Base-by-base conservation (phyloP, 2,888 invertebrate species). In the Cactoblastis cactorum region DNA sequence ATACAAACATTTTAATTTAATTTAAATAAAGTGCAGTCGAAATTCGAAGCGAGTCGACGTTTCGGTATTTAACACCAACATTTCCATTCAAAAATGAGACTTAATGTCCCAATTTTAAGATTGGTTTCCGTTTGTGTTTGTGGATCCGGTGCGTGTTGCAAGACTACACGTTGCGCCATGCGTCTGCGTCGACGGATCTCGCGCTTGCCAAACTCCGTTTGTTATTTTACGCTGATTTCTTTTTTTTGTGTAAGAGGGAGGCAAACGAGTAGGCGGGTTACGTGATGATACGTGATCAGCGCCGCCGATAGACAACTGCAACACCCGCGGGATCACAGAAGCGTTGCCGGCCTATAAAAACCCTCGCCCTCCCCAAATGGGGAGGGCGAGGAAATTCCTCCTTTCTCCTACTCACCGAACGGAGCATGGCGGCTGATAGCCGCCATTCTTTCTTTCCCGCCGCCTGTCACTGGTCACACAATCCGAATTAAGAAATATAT, bases 141-240 rank as follows among this genome's bases (percentile, higher is more conserved):
- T 24, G 17, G 45, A 15, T 49, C 53, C 51, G 56, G 45, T 2
- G 43, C 35, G 33, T 46, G 35, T 32, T 41, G 34, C 49, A 17
- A 48, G 51, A 28, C 24, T 22, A 37, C 37, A 24, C 1, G 37
- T 77, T 77, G 65, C 71, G 66, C 64, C 70, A 74, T 56, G 52
- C 52, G 43, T 55, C 47, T 24, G 28, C 43, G 41, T 15, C 32
- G 49, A 49, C 51, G 45, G 38, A 49, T 46, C 49, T 49, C 59
- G 53, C 55, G 59, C 63, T 74, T 77, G 71, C 72, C 74, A 67
- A 66, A 67, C 63, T 51, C 50, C 48, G 61, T 55, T 28, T 64
- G 56, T 65, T 63, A 51, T 62, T 51, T 45, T 53, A 50, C 38
- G 38, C 51, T 56, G 63, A 61, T 65, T 67, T 67, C 65, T 65